These are phyloP conservation scores for Melinaea marsaeus DNA, from an alignment of 2,888 invertebrate genomes.

Conservation along the genomic window DNA sequence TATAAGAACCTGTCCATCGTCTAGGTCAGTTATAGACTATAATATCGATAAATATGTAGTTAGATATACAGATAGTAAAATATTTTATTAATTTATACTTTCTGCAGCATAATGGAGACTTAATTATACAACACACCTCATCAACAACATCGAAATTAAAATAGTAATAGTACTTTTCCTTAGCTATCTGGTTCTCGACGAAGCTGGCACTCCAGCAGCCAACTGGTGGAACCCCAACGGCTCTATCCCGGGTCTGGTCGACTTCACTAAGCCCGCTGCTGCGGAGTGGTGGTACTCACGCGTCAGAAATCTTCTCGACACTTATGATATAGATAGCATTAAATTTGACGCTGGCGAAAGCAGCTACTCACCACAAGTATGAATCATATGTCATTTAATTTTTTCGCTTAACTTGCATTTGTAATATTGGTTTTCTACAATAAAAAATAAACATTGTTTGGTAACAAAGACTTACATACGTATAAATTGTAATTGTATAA, in stretches of 20 bases:
- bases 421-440: neutral
- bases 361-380: conserved; percentile 80
- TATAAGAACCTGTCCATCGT: neutral
- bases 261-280: conserved; percentile 84
- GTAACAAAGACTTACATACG: neutral
- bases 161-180: neutral
- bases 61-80: neutral
- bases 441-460: neutral
- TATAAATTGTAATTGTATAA: neutral
- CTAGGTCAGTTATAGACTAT: neutral
- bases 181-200: conserved; percentile 72
- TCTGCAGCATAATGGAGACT: too few relatives aligned
- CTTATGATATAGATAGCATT: conserved; percentile 83
- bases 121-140: too few relatives aligned
- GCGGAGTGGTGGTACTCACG: conserved; percentile 79
- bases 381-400: neutral
- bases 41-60: neutral
- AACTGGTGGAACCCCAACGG: conserved; percentile 77
- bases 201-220: conserved; percentile 62
- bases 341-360: conserved; percentile 91
- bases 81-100: too few relatives aligned
- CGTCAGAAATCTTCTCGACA: conserved; percentile 72
- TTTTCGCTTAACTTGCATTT: neutral
- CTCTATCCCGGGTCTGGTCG: conserved; percentile 77
- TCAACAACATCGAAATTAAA: too few relatives aligned